These are phyloP conservation scores for Diadumene lineata DNA, from an alignment of 92 coral and sea anemone genomes.

Conservation along the genomic window DNA sequence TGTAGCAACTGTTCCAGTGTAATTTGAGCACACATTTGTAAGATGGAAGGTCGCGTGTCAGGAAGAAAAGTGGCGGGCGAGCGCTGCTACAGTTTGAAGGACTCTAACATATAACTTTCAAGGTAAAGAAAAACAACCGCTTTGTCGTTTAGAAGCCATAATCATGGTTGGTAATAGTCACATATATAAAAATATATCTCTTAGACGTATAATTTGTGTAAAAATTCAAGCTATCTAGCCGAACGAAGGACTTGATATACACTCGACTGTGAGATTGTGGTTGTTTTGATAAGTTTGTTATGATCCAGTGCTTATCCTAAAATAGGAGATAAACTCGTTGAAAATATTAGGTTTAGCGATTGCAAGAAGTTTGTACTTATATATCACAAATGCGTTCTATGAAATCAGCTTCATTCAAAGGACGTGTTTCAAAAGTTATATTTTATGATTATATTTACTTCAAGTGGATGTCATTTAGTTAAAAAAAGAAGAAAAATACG, in stretches of 20 bases:
- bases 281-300: neutral
- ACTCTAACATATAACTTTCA: no score
- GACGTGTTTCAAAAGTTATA: neutral
- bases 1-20: slow-evolving; percentile 6
- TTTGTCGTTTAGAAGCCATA: no score
- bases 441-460: neutral
- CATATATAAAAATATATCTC: no score
- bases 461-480: neutral
- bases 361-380: neutral
- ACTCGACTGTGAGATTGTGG: neutral
- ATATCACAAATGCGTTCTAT: no score
- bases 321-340: neutral
- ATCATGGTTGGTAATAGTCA: no score
- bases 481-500: neutral
- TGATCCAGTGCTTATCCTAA: neutral
- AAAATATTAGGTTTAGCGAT: neutral
- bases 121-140: no score
- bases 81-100: no score
- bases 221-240: no score
- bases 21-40: slow-evolving; percentile 27
- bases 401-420: neutral
- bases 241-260: no score
- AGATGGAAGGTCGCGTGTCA: slow-evolving; percentile 6
- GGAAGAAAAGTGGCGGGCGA: neutral
- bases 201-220: no score